Base-by-base conservation (phyloP, 2,113 vertebrate genomes). In the Tragulus kanchil region DNA sequence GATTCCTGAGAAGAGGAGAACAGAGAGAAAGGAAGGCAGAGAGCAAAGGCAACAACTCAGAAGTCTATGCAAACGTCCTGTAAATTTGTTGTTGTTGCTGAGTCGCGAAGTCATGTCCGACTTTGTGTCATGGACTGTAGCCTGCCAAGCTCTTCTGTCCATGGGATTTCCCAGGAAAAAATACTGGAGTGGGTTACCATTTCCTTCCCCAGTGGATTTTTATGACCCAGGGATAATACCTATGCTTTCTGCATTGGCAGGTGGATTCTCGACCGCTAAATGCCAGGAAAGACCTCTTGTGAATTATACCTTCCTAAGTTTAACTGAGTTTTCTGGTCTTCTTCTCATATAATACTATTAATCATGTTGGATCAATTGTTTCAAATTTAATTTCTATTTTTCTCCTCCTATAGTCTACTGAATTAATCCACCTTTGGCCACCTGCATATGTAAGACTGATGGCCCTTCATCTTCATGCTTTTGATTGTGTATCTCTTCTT, bases 271-370 rank as follows among this genome's bases (percentile, higher is more conserved):
- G 36, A 69, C 67, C 0, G 4, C n/a, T 0, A 0, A 69, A n/a
- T 15, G 36, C n/a, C 67, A 42, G n/a, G 67, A 42, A 4, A 69
- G 17, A 16, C 9, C 31, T 85, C 25, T 2, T 28, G 25, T 26
- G 69, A 88, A 50, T 50, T 71, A 84, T 2, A 62, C 3, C 62
- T 54, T 52, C 42, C 45, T 75, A 45, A 14, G 8, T 86, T 78
- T 75, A 14, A 17, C 62, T 89, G 86, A 48, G 56, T 16, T 19
- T 90, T 95, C 14, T 71, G 23, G 48, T 77, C 50, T 61, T 92
- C 28, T 58, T 90, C 48, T 48, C 36, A 93, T 1, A 19, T 1
- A 36, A 7, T 52, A 84, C 48, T 62, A 65, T 77, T 84, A 61
- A 54, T 52, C 48, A 93, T 56, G 21, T 86, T 28, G 48, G 58